Conservation (phyloP, 2,888 invertebrate genomes). For the Drosophila quasianomalipes region DNA sequence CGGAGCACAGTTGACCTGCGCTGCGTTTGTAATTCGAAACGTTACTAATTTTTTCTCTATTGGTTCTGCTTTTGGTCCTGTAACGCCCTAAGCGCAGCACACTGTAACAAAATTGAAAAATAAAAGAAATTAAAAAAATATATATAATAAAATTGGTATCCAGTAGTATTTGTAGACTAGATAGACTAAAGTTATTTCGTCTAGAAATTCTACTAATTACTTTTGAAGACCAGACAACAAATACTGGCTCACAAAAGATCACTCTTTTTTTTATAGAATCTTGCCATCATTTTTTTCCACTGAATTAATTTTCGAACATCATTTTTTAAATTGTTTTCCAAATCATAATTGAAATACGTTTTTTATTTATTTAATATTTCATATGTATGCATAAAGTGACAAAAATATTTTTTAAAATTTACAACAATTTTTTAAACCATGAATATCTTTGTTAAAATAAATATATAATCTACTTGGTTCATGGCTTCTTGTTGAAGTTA, state of each 20-base stretch:
- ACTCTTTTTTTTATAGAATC: background rate
- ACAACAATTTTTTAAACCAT: too few species aligned
- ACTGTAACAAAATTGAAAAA: constrained; percentile 3
- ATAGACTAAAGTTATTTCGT: background rate
- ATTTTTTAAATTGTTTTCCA: too few species aligned
- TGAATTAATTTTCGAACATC: too few species aligned
- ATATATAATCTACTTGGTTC: too few species aligned
- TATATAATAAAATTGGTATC: background rate
- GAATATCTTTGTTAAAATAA: too few species aligned
- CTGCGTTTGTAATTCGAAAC: constrained; percentile 69
- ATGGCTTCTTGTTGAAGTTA: too few species aligned
- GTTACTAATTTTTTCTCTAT: constrained; percentile 56
- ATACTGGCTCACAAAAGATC: background rate
- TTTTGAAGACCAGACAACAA: background rate
- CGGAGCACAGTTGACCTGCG: constrained; percentile 7
- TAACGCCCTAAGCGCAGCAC: constrained; percentile 12
- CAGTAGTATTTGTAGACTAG: background rate
- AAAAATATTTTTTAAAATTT: too few species aligned
- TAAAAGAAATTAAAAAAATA: too few species aligned
- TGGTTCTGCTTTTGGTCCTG: constrained; percentile 24
- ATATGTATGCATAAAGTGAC: too few species aligned
- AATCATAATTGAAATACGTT: too few species aligned
- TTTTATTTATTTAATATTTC: too few species aligned
- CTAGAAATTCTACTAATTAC: background rate
- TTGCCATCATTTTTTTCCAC: too few species aligned